phyloP scores from a whole-genome alignment of 1,140 invertebrate genomes.

The Lucilia sericata region DNA sequence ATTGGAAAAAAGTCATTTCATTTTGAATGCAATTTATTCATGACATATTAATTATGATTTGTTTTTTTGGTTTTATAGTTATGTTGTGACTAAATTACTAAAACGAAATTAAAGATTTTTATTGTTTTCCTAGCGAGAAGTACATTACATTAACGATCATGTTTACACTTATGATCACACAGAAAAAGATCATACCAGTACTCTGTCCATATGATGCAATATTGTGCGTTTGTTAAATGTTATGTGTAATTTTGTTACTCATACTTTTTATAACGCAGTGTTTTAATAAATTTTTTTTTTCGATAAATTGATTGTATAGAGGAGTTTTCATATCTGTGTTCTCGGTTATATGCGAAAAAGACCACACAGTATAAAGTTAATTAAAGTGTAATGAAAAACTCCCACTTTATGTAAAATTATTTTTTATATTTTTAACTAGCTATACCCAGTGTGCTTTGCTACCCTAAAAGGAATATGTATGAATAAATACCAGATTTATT shows the following conservation, averaged over 20 bases:
- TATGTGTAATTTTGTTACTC: background rate
- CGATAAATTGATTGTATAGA: background rate
- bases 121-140: background rate
- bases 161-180: too few species aligned
- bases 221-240: background rate
- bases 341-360: background rate
- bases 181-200: background rate
- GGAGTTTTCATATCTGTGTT: background rate
- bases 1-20: too few species aligned
- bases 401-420: background rate
- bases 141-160: too few species aligned
- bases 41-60: background rate
- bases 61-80: background rate
- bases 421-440: too few species aligned
- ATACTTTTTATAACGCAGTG: background rate
- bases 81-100: background rate
- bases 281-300: constrained; percentile 2
- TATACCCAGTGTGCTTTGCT: too few species aligned
- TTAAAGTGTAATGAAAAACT: background rate
- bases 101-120: background rate
- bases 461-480: too few species aligned
- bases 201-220: background rate
- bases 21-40: too few species aligned
- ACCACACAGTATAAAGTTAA: background rate
- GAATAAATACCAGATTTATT: too few species aligned